Conservation (phyloP, 2,888 invertebrate species). For the Chloromyia formosa region DNA sequence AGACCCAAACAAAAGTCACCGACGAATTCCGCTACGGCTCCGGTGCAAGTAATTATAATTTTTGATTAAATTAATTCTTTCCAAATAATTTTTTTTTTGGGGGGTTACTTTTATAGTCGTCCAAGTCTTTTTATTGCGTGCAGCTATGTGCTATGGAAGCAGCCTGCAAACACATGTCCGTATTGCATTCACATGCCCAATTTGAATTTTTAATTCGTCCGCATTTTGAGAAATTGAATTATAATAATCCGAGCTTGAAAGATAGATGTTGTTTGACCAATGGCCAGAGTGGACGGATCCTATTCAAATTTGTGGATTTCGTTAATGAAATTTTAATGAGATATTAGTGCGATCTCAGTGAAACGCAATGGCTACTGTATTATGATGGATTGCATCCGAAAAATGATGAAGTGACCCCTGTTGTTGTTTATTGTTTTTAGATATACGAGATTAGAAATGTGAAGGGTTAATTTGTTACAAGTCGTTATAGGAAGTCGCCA, state of each 20-base stretch:
- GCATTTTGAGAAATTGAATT: constrained; percentile 5
- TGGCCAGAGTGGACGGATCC: background rate
- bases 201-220: constrained; percentile 30
- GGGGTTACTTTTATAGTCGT: constrained; percentile 27
- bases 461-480: constrained; percentile 27
- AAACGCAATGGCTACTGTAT: constrained; percentile 15
- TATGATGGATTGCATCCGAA: constrained; percentile 15
- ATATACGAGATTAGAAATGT: background rate
- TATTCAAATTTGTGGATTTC: constrained; percentile 23
- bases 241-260: constrained; percentile 17
- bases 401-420: background rate
- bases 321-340: constrained; percentile 43
- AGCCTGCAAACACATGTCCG: background rate
- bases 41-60: constrained; percentile 42
- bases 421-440: constrained; percentile 24
- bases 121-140: constrained; percentile 5
- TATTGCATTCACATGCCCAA: constrained; percentile 21
- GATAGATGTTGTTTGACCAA: background rate
- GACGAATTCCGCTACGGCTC: constrained; percentile 19
- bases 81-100: constrained; percentile 7
- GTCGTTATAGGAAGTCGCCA: background rate
- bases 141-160: constrained; percentile 12
- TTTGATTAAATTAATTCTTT: constrained; percentile 36
- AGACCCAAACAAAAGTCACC: too few relatives aligned
- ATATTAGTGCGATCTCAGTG: constrained; percentile 29